phyloP scores from a whole-genome alignment of 2,888 invertebrate genomes.

The Pseudococcus longispinus region DNA sequence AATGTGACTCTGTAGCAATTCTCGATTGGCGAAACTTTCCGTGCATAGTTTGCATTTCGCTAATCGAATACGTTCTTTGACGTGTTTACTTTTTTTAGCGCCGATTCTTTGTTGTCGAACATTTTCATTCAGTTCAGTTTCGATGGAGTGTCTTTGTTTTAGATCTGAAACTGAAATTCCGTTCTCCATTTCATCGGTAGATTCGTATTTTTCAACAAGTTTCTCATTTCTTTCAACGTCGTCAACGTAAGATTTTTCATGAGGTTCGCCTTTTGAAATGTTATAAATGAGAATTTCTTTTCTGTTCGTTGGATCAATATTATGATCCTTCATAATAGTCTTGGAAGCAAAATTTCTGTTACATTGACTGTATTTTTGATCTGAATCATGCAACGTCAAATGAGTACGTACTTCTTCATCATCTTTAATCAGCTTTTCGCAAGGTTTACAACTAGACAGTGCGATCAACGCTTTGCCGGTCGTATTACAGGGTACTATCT shows the following conservation, averaged over 20 bases:
- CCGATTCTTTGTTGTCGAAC: not conserved
- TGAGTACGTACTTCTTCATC: not conserved
- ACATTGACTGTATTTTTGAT: not conserved
- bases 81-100: not conserved
- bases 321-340: not conserved
- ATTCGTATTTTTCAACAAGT: not conserved
- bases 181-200: not conserved
- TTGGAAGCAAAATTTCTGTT: not conserved
- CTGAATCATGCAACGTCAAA: not conserved
- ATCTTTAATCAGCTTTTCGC: not conserved
- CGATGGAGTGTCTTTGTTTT: not conserved
- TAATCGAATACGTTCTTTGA: not conserved
- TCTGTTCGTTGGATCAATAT: too few species aligned
- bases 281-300: not conserved
- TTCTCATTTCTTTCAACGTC: not conserved
- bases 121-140: not conserved
- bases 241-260: not conserved
- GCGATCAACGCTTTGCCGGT: not conserved
- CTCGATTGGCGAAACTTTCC: not conserved
- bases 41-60: conserved; percentile 3
- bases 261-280: not conserved
- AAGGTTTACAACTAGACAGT: too few species aligned
- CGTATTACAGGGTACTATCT: not conserved
- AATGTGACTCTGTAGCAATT: not conserved
- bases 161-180: not conserved